Evolutionary conservation across 2,113 vertebrate genomes (phyloP), one percentile per base, ranked within the genome.

Genomic region (Hirundichthys speculiger): DNA sequence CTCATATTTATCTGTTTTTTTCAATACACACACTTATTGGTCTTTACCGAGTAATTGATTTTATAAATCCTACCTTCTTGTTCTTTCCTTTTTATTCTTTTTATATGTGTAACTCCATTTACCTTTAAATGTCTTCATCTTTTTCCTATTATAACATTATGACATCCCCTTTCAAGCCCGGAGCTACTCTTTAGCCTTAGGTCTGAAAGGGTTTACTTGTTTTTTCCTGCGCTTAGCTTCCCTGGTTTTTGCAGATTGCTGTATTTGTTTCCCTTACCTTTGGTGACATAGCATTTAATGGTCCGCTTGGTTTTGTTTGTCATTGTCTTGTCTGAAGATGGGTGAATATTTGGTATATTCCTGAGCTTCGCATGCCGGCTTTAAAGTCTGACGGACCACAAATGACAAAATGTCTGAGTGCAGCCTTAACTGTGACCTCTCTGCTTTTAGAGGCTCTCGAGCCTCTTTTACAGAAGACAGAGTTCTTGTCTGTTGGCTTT

Each of bases 401-500:
- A 78, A 70, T 48, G 53, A 64, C 73, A 34, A 64, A 73, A 56
- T 20, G n/a, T 75, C 51, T 68, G 61, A 66, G 56, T 54, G 58
- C 39, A 54, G 52, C 57, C 54, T 79, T 46, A 56, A 53, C 64
- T 4, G 1, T 61, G 70, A 76, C 57, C 70, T 25, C 63, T 69
- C 73, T 75, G 82, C 82, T 87, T 85, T 71, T 55, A 60, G 73
- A 58, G 69, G 70, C 65, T 79, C 69, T 79, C 64, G 25, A 78
- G 68, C 55, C 47, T 45, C 58, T 86, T 71, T 73, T 57, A 65
- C 47, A 71, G 34, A 73, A 82, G 69, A 76, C 65, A 20, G 82
- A 82, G 69, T 83, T 79, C 58, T 72, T 64, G 77, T 79, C 78
- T 69, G 63, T 61, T 78, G 67, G 61, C 57, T 66, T 88, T 85